A percentile compares a stretch with the other conserved stretches of the same genome.
Evolutionary conservation across 2,113 vertebrate genomes (phyloP).

Genomic region (Poeciliopsis retropinna): DNA sequence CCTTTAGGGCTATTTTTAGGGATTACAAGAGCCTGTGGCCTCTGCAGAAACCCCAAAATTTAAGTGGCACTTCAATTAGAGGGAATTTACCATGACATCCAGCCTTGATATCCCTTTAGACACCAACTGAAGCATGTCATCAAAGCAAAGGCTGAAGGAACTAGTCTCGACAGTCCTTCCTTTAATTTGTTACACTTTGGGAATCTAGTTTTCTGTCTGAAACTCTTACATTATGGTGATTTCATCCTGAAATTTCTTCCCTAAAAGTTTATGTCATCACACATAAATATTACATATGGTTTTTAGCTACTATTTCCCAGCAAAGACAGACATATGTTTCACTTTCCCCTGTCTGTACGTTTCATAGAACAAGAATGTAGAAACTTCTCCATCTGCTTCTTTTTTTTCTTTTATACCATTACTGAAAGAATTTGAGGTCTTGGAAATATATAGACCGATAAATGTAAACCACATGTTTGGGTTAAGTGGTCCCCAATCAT

Average conservation of each 20-base stretch:
- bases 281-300: not conserved
- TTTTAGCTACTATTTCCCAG: conserved; percentile 2
- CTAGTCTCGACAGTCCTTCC: conserved; percentile 6
- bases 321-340: not conserved
- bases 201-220: conserved; percentile 8
- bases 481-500: not conserved
- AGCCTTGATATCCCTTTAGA: conserved; percentile 24
- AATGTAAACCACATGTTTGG: conserved; percentile 1
- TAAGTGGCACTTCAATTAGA: conserved; percentile 36
- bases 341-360: not conserved
- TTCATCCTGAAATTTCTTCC: not conserved
- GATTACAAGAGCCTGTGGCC: conserved; percentile 12
- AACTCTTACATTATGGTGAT: conserved; percentile 8
- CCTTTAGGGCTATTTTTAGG: conserved; percentile 35
- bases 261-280: not conserved
- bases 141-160: conserved; percentile 31
- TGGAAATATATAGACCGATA: not conserved
- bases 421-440: not conserved
- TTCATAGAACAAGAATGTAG: not conserved
- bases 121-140: conserved; percentile 17
- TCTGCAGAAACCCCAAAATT: conserved; percentile 3
- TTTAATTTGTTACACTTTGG: conserved; percentile 9
- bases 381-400: not conserved
- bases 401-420: not conserved
- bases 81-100: conserved; percentile 45